These are phyloP conservation scores for Carettochelys insculpta DNA, from an alignment of 2,113 vertebrate species.

Conservation along the genomic window DNA sequence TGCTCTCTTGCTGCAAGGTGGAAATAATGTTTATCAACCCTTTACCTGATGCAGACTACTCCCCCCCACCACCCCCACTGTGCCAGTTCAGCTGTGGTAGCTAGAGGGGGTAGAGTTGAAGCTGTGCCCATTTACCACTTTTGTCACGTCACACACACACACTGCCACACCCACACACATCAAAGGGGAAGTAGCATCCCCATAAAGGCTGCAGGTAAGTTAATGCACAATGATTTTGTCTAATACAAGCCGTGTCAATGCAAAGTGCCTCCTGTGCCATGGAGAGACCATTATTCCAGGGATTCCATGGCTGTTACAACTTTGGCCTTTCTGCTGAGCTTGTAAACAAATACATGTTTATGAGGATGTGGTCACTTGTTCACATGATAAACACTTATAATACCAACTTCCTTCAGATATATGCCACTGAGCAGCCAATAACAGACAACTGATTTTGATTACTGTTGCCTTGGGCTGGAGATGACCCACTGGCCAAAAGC, in stretches of 20 bases:
- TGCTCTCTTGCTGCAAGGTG: not conserved
- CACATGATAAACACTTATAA: not conserved
- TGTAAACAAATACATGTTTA: not conserved
- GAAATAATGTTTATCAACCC: not conserved
- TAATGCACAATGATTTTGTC: not conserved
- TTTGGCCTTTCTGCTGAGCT: not conserved
- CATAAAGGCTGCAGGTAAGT: not conserved
- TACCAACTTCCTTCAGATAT: not conserved
- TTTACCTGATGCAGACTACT: not conserved
- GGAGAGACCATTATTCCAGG: not conserved
- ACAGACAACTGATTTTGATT: conserved; percentile 41
- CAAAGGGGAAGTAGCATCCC: not conserved
- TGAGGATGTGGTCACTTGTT: not conserved
- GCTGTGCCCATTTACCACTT: not conserved
- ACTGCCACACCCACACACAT: not conserved
- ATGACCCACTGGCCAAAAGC: not conserved
- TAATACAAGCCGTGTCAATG: not conserved
- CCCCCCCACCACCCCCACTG: not conserved
- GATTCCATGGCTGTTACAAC: not conserved
- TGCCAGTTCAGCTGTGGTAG: not conserved
- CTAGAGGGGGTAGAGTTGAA: not conserved
- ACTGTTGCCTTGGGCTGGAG: conserved; percentile 33
- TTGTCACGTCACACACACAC: not conserved
- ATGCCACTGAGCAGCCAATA: not conserved
- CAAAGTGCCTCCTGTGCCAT: not conserved